Evolutionary conservation across 2,113 vertebrate species (phyloP), one percentile per base, ranked within the genome.

Genomic region (Phalacrocorax pelagicus): DNA sequence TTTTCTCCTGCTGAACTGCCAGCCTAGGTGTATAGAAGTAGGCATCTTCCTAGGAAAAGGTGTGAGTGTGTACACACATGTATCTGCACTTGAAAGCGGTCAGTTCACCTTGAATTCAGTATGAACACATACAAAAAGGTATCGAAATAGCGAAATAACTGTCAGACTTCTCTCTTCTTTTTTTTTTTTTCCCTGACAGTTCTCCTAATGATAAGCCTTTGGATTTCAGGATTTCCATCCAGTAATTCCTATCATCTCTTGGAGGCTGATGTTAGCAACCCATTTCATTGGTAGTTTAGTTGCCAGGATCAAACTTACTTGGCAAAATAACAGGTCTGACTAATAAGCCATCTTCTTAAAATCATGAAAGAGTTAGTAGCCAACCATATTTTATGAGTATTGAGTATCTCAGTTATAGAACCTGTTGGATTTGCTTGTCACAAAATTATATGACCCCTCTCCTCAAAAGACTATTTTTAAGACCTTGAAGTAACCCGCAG

Each of bases 261-360:
- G 0, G 42, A 42, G 82, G 40, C 63, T 89, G 70, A 81, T 27
- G 80, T 80, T 83, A 95, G 58, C 78, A 90, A 85, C 30, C n/a
- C 62, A 34, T 86, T 89, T 95, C 79, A 80, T 84, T 85, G 74
- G 62, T 79, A 40, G 72, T 85, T 96, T 63, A 91, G 82, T 91
- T 88, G 89, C 86, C 86, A 97, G 71, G 77, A 88, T 96, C 79
- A 75, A 88, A 91, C 94, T 75, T 27, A 86, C 55, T 78, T 95
- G 94, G 77, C 83, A 88, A 61, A 92, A 49, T 44, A 62, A 80
- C 93, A 92, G 79, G 30, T 66, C 38, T 91, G 69, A 81, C 61
- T 94, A 92, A 93, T 79, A 82, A 92, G 38, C 38, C 94, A 75
- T 87, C 70, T 70, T 69, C n/a, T 77, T 47, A 49, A 87, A 94